These are phyloP conservation scores for Hartigia nigra DNA, from an alignment of 2,888 invertebrate genomes.

Conservation along the genomic window DNA sequence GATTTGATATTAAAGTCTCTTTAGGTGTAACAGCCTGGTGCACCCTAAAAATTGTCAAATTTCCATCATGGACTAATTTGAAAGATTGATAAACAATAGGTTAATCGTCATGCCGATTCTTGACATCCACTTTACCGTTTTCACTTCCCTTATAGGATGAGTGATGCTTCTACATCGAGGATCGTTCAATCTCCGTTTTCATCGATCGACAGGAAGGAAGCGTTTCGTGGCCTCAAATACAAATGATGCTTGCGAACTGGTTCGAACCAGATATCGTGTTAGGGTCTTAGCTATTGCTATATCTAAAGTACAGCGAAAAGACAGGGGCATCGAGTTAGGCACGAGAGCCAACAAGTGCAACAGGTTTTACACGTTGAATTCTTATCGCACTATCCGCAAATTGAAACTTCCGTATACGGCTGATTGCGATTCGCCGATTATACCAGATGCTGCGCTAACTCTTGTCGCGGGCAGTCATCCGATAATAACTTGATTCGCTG, in stretches of 20 bases:
- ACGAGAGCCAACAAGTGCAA: constrained; percentile 31
- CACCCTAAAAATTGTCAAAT: not conserved
- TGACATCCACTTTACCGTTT: not conserved
- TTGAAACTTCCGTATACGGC: not conserved
- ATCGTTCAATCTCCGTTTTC: not conserved
- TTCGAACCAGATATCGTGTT: constrained; percentile 29
- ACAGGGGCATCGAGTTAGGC: not conserved
- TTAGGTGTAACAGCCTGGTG: not conserved
- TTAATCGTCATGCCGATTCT: not conserved
- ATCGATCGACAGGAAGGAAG: not conserved
- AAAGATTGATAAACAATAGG: not conserved
- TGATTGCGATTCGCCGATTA: not conserved
- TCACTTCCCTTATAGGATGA: not conserved
- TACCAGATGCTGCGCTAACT: not conserved
- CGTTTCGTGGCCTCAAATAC: constrained; percentile 21
- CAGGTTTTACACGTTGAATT: constrained; percentile 36
- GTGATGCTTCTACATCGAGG: not conserved
- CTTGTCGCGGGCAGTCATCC: constrained; percentile 27
- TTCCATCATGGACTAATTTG: not conserved
- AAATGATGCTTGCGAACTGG: constrained; percentile 27
- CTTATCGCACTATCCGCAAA: constrained; percentile 9
- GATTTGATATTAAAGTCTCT: not conserved
- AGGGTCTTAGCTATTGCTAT: not conserved
- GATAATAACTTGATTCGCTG: constrained; percentile 44
- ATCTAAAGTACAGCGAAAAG: not conserved